Conservation (phyloP, 2,113 vertebrate species). For the Paedocypris sp. region DNA sequence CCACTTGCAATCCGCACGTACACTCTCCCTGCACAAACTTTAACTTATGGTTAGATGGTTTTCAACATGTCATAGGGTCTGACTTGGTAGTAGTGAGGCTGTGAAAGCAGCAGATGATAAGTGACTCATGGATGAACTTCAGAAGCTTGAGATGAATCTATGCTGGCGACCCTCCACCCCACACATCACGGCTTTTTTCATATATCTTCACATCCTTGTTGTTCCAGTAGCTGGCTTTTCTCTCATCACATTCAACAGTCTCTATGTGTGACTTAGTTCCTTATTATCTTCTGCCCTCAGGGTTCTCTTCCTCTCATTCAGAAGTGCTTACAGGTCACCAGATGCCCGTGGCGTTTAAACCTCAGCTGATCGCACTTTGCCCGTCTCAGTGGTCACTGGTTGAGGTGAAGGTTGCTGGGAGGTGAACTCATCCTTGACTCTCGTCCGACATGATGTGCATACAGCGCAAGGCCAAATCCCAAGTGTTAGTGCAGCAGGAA, state of each 20-base stretch:
- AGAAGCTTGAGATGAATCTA: neutral
- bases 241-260: neutral
- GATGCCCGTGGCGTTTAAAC: conserved; percentile 10
- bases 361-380: neutral
- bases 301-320: conserved; percentile 7
- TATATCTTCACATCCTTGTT: neutral
- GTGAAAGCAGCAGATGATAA: neutral
- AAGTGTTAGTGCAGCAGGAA: neutral
- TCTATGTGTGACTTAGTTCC: neutral
- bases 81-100: neutral
- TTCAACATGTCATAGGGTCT: no score
- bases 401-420: conserved; percentile 2
- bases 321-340: neutral
- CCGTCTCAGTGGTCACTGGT: neutral
- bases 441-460: neutral
- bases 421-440: neutral
- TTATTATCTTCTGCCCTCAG: conserved; percentile 1
- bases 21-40: no score
- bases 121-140: neutral
- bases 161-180: neutral
- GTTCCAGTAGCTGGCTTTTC: neutral
- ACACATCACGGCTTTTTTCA: neutral
- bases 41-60: no score
- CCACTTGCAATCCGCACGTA: no score
- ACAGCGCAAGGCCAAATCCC: neutral